Conservation (phyloP, 2,113 vertebrate species). For the Epinephelus lanceolatus region DNA sequence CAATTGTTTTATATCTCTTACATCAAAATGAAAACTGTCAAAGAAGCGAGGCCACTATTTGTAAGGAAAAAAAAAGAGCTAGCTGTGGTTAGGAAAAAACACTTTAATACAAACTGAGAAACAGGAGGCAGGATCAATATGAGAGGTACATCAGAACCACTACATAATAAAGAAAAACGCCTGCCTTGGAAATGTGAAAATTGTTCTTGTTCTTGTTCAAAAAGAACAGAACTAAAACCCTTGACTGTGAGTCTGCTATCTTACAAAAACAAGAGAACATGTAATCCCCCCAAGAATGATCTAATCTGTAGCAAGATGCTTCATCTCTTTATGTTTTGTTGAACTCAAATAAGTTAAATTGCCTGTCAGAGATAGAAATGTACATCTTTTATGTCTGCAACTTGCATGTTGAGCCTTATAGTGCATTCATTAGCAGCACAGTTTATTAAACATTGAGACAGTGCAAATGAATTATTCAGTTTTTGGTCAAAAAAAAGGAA, state of each 20-base stretch:
- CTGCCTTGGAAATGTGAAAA: not conserved
- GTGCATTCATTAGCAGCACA: not conserved
- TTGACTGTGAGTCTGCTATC: not conserved
- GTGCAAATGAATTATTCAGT: not conserved
- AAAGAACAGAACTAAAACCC: not conserved
- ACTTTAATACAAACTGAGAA: not conserved
- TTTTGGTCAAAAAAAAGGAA: conserved; percentile 3
- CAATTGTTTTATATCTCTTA: not conserved
- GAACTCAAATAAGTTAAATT: conserved; percentile 5
- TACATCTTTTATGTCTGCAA: not conserved
- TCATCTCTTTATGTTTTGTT: not conserved
- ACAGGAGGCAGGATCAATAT: conserved; percentile 14
- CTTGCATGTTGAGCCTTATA: not conserved
- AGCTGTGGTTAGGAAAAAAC: not conserved
- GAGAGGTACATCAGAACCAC: not conserved
- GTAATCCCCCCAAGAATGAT: not conserved
- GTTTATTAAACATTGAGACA: conserved; percentile 10
- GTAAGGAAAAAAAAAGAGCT: not conserved
- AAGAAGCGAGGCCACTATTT: not conserved
- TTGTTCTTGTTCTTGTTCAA: not conserved
- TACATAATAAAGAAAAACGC: not conserved
- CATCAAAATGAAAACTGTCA: conserved; percentile 7
- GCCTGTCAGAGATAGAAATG: conserved; percentile 1
- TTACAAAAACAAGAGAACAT: not conserved
- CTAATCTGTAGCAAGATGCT: not conserved